These are phyloP conservation scores for Sialia sialis DNA, from an alignment of 2,113 vertebrate genomes.

Conservation along the genomic window DNA sequence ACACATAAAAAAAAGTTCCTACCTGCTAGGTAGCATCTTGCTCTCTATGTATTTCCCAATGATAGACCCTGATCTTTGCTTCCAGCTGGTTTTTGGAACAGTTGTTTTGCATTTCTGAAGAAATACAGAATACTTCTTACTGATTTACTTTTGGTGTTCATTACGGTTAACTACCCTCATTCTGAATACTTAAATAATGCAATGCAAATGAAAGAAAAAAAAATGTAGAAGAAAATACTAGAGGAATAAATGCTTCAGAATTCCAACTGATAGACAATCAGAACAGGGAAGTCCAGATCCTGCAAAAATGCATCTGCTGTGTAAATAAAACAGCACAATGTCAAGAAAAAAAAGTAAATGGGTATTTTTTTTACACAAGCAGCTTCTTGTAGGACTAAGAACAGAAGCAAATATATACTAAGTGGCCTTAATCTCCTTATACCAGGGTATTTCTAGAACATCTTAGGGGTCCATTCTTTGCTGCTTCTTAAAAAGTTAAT, in stretches of 20 bases:
- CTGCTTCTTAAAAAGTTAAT: not conserved
- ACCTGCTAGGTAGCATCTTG: slow-evolving; percentile 75
- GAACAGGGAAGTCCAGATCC: not conserved
- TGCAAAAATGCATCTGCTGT: not conserved
- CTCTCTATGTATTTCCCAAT: slow-evolving; percentile 72
- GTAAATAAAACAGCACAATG: not conserved
- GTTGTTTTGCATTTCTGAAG: slow-evolving; percentile 77
- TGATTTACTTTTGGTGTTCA: not conserved
- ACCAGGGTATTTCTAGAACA: not conserved
- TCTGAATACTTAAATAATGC: not conserved
- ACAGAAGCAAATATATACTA: not conserved
- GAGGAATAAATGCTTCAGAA: not conserved
- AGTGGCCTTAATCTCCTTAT: not conserved
- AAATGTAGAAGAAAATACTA: not conserved
- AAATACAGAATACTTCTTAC: slow-evolving; percentile 41
- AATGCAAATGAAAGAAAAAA: not conserved
- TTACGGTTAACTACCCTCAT: not conserved
- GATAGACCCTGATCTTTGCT: slow-evolving; percentile 72
- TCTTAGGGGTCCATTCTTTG: not conserved
- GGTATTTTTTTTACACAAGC: not conserved
- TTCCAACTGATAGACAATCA: not conserved
- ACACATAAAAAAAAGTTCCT: not conserved
- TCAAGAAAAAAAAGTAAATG: not conserved
- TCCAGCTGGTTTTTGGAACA: slow-evolving; percentile 52
- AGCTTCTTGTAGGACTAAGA: not conserved